phyloP scores from a whole-genome alignment of 2,113 vertebrate species.

The Phainopepla nitens region DNA sequence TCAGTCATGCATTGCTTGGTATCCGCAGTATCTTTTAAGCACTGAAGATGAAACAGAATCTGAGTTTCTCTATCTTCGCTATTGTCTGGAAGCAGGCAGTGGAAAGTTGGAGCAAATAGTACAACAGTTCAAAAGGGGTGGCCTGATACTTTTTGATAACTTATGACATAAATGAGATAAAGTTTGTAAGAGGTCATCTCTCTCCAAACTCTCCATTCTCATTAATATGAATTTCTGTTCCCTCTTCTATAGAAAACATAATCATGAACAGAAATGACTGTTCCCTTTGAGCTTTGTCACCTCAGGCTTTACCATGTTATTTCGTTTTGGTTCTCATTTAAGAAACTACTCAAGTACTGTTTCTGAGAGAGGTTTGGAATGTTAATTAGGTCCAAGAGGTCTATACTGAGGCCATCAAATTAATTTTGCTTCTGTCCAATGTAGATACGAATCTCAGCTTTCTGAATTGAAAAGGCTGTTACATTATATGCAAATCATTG shows the following conservation, averaged over 20 bases:
- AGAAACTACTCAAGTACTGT: slow-evolving; percentile 17
- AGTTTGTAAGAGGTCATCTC: background rate
- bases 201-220: background rate
- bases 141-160: background rate
- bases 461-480: slow-evolving; percentile 1
- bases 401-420: slow-evolving; percentile 8
- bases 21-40: background rate
- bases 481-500: background rate
- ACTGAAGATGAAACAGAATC: background rate
- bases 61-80: background rate
- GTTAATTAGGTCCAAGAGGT: slow-evolving; percentile 35
- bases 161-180: background rate
- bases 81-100: background rate
- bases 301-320: slow-evolving; percentile 17
- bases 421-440: slow-evolving; percentile 5
- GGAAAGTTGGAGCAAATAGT: background rate
- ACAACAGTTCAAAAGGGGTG: background rate
- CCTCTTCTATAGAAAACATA: background rate
- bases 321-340: slow-evolving; percentile 1
- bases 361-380: slow-evolving; percentile 31
- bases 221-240: slow-evolving; percentile 6
- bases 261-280: background rate
- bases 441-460: slow-evolving; percentile 7
- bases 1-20: background rate
- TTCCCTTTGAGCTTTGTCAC: slow-evolving; percentile 36